A percentile compares a stretch with the other conserved stretches of the same genome.
Conservation (phyloP, 2,113 vertebrate species). For the Gasterosteus nipponicus region DNA sequence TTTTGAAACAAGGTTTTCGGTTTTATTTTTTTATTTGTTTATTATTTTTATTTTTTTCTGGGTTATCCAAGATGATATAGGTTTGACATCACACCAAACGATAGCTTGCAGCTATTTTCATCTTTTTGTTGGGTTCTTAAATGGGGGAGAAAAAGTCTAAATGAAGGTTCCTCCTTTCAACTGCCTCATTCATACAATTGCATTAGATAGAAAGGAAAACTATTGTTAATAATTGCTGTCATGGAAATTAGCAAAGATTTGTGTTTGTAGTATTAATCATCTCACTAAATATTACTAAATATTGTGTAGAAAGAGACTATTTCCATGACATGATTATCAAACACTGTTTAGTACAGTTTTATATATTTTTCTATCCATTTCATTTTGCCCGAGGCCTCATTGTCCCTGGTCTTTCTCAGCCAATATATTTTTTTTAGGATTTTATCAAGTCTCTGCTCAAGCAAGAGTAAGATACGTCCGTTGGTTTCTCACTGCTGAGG, state of each 20-base stretch:
- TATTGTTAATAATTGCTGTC: constrained; percentile 9
- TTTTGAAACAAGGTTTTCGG: constrained; percentile 46
- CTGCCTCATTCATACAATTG: constrained; percentile 3
- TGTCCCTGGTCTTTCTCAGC: constrained; percentile 1
- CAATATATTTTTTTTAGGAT: not conserved
- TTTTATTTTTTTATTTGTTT: constrained; percentile 39
- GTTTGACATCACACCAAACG: constrained; percentile 62
- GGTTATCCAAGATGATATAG: constrained; percentile 52
- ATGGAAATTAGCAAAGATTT: constrained; percentile 3
- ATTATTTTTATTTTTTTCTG: constrained; percentile 50
- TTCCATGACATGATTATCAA: constrained; percentile 20
- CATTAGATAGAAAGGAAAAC: constrained; percentile 19
- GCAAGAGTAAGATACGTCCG: constrained; percentile 79
- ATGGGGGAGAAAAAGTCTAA: constrained; percentile 44
- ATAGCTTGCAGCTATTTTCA: constrained; percentile 48
- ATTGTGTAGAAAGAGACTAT: not conserved
- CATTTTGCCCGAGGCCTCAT: not conserved
- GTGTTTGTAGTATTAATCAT: not conserved
- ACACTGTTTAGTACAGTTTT: not conserved
- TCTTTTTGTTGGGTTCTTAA: constrained; percentile 49
- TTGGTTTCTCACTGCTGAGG: constrained; percentile 65
- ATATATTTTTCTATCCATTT: constrained; percentile 13
- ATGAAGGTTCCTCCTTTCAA: constrained; percentile 15
- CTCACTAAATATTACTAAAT: not conserved
- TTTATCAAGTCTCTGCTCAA: constrained; percentile 73